Conservation (phyloP, 2,888 invertebrate species). For the Athalia rosae region DNA sequence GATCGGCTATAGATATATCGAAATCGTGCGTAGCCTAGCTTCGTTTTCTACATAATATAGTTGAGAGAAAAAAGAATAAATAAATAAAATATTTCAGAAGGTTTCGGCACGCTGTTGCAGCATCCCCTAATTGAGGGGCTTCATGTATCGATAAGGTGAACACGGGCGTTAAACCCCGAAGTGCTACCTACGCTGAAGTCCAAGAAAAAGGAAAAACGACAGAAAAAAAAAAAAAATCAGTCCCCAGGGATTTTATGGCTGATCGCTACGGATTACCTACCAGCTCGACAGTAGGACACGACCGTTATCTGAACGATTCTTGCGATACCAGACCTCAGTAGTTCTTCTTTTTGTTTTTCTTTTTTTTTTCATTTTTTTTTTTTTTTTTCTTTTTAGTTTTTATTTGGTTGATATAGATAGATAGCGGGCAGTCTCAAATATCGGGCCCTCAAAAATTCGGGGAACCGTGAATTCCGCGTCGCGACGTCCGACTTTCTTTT, state of each 20-base stretch:
- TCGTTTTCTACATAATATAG: no score
- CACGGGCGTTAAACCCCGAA: conserved; percentile 63
- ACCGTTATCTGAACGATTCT: neutral
- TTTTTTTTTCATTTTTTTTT: neutral
- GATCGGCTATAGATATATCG: no score
- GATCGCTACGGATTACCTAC: conserved; percentile 38
- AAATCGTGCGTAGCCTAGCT: no score
- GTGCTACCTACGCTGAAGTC: conserved; percentile 44
- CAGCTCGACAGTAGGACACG: conserved; percentile 9
- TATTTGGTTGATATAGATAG: neutral
- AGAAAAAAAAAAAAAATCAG: neutral
- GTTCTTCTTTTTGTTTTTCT: neutral
- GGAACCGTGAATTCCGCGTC: conserved; percentile 14
- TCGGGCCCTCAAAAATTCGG: neutral
- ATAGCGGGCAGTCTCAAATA: neutral
- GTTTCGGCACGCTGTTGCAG: conserved; percentile 48
- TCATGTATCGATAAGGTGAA: conserved; percentile 64
- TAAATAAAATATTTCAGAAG: no score
- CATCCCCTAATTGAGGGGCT: conserved; percentile 67
- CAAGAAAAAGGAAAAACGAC: neutral
- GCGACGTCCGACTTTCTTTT: neutral
- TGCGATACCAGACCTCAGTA: neutral
- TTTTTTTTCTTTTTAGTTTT: neutral
- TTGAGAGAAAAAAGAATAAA: no score
- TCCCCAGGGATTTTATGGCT: conserved; percentile 34